Base-by-base conservation (phyloP, 2,888 invertebrate species). In the Euclidia mi region DNA sequence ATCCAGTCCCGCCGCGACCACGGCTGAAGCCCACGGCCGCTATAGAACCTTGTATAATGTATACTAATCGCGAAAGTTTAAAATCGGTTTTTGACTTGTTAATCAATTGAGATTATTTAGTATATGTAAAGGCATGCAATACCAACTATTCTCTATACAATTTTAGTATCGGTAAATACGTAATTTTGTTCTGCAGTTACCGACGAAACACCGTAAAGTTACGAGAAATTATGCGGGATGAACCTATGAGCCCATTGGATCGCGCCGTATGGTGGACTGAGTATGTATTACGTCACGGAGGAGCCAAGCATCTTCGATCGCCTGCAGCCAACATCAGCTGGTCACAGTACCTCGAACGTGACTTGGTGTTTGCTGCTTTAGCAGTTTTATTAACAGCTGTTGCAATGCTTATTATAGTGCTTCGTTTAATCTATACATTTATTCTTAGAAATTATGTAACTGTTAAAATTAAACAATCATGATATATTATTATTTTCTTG, bases 281-380 rank as follows among this genome's bases (percentile, higher is more conserved):
- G 61, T 87, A 93, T 63, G 83, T 93, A 1, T 64, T 94, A 3
- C 80, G 92, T 2, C 87, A 92, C 58, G 80, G 82, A 20, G 90
- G 91, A 2, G 88, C 89, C 1, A 64, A 63, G 28, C 92, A 93
- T 53, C 79, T 94, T 0, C 80, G 84, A 11, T 76, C 89, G n/a
- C 89, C 91, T 0, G 71, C 78, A 2, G 79, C 83, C 10, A 76
- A 79, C 51, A 73, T 85, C 25, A 35, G 80, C 3, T 80, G 75
- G 79, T 3, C 60, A 2, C 71, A 84, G 25, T 85, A 81, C 50
- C 65, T 81, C 1, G 82, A 84, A 64, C 28, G 85, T 1, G 72
- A 86, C 43, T 45, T 86, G 3, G 38, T 79, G 10, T 28, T n/a
- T 1, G 12, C 25, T 1, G 6, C 43, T 10, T 37, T 34, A 0